Evolutionary conservation across 2,113 vertebrate genomes (phyloP).

Genomic region (Mystacornis crossleyi): DNA sequence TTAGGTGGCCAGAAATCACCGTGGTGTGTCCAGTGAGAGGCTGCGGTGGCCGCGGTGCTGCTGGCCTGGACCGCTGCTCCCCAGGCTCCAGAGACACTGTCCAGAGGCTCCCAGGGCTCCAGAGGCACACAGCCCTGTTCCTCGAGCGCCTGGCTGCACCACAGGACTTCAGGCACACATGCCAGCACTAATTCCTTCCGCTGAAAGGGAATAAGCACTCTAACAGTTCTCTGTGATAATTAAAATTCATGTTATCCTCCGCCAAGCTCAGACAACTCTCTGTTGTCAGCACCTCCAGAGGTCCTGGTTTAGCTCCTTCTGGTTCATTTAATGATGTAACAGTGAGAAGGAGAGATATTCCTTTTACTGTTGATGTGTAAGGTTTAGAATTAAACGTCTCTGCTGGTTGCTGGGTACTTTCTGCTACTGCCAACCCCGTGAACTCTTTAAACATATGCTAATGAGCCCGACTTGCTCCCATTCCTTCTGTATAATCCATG

Average conservation of each 20-base stretch:
- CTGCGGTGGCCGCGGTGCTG: rapidly evolving
- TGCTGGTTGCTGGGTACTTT: slow-evolving; percentile 54
- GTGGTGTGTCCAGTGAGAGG: rapidly evolving
- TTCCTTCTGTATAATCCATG: slow-evolving; percentile 59
- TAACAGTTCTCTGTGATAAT: background rate
- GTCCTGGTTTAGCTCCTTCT: slow-evolving; percentile 38
- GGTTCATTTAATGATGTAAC: slow-evolving; percentile 34
- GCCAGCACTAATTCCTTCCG: background rate
- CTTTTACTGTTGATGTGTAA: slow-evolving; percentile 39
- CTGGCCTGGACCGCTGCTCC: rapidly evolving
- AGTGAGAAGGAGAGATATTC: background rate
- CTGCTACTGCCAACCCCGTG: slow-evolving; percentile 13
- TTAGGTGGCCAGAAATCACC: rapidly evolving
- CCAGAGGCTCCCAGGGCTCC: background rate
- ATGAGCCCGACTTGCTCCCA: background rate
- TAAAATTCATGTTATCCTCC: slow-evolving; percentile 23
- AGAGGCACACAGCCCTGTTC: background rate
- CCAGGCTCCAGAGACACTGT: rapidly evolving
- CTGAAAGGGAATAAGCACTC: background rate
- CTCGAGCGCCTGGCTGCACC: background rate
- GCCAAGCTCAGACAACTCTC: background rate
- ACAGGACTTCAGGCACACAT: background rate
- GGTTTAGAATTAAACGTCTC: slow-evolving; percentile 49
- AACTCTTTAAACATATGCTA: slow-evolving; percentile 62
- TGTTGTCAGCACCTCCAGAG: slow-evolving; percentile 53